A percentile compares a stretch with the other conserved stretches of the same genome.
phyloP scores from a whole-genome alignment of 1,140 invertebrate genomes.

The Whitmania pigra region DNA sequence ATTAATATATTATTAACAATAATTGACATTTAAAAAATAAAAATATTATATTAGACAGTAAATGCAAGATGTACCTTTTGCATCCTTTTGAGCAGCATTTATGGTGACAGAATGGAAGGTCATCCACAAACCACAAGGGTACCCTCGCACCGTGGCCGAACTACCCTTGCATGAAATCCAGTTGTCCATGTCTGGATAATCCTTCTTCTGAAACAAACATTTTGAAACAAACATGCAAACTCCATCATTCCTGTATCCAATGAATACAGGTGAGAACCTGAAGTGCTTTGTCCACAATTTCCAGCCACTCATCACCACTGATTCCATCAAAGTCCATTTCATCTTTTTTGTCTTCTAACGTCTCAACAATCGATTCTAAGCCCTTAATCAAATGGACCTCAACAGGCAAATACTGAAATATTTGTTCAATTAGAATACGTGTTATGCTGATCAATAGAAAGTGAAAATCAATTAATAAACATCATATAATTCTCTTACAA shows the following conservation, averaged over 20 bases:
- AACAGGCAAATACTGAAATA: no score
- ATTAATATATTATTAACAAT: no score
- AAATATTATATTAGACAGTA: no score
- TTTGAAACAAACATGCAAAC: neutral
- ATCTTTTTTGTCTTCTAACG: neutral
- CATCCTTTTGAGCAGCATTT: conserved; percentile 37
- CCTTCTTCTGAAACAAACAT: conserved; percentile 2
- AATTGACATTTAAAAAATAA: no score
- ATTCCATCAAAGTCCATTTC: neutral
- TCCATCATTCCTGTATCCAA: neutral
- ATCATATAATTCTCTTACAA: no score
- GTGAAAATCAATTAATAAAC: no score
- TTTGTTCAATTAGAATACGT: no score
- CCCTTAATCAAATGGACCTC: no score
- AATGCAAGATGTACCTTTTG: no score
- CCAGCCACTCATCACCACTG: neutral
- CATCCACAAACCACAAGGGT: conserved; percentile 87
- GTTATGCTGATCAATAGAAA: no score
- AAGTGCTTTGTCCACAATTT: neutral
- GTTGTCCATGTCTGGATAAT: neutral
- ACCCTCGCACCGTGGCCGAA: conserved; percentile 48
- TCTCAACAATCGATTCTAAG: no score
- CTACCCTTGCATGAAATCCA: conserved; percentile 77
- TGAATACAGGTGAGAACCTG: neutral
- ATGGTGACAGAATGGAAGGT: conserved; percentile 86